Conservation (phyloP, 2,888 invertebrate genomes). For the Melangyna quadrimaculata region DNA sequence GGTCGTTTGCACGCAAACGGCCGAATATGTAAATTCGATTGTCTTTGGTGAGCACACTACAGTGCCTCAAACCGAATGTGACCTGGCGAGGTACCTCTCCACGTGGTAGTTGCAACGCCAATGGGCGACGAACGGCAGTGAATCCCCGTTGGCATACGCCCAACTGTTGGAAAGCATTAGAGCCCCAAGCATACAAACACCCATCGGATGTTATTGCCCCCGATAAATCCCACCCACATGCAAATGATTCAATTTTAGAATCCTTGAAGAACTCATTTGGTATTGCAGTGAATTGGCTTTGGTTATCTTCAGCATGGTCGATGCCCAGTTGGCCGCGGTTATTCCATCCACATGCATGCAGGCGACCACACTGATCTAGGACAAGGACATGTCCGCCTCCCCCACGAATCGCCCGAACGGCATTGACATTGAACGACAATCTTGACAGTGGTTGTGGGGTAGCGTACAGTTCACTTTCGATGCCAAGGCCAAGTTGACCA, state of each 20-base stretch:
- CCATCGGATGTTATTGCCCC: slow-evolving; percentile 87
- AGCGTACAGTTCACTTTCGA: slow-evolving; percentile 85
- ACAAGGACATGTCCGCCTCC: slow-evolving; percentile 90
- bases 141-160: slow-evolving; percentile 83
- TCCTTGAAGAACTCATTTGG: slow-evolving; percentile 83
- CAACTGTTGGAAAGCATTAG: slow-evolving; percentile 89
- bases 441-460: slow-evolving; percentile 79
- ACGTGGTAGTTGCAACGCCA: slow-evolving; percentile 77
- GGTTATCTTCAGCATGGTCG: slow-evolving; percentile 75
- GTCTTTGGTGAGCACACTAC: slow-evolving; percentile 78
- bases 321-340: slow-evolving; percentile 87
- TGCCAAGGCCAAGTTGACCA: slow-evolving; percentile 89
- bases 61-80: slow-evolving; percentile 79
- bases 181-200: slow-evolving; percentile 91
- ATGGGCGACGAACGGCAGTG: slow-evolving; percentile 77
- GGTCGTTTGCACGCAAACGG: slow-evolving; percentile 76
- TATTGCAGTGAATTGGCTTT: slow-evolving; percentile 80
- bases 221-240: slow-evolving; percentile 92
- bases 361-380: slow-evolving; percentile 85
- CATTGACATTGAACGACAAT: slow-evolving; percentile 78
- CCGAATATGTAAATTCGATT: slow-evolving; percentile 79
- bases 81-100: slow-evolving; percentile 76
- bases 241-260: slow-evolving; percentile 85
- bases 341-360: slow-evolving; percentile 91
- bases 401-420: slow-evolving; percentile 85